These are phyloP conservation scores for Agrotis puta DNA, from an alignment of 2,888 invertebrate species.

Conservation along the genomic window DNA sequence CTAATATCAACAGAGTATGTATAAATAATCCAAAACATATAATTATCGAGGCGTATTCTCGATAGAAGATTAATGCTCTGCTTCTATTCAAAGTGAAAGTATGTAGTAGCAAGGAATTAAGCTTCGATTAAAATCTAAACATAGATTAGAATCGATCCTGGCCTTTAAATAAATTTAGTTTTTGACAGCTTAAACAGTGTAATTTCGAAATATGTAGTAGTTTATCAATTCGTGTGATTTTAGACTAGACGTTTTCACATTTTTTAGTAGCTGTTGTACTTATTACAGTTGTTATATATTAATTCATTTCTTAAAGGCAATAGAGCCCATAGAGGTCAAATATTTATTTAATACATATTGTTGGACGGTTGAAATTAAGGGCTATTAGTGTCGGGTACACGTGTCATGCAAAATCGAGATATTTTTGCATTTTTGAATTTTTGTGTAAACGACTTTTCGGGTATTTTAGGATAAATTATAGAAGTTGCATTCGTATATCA, in stretches of 20 bases:
- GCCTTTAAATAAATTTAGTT: conserved; percentile 31
- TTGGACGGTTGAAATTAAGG: background rate
- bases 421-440: background rate
- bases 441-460: no score
- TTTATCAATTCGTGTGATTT: background rate
- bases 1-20: conserved; percentile 5
- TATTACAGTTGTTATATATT: no score
- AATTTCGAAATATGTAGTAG: conserved; percentile 8
- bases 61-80: conserved; percentile 33
- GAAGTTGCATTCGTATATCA: no score
- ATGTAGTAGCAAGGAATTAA: conserved; percentile 32
- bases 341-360: no score
- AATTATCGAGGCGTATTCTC: conserved; percentile 40
- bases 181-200: conserved; percentile 29
- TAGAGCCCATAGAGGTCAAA: no score
- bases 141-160: conserved; percentile 30
- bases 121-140: conserved; percentile 41
- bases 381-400: background rate
- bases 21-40: conserved; percentile 26
- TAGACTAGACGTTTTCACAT: background rate
- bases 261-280: background rate
- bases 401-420: background rate
- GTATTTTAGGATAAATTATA: no score
- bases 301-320: no score
- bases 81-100: conserved; percentile 45